Conservation (phyloP, 2,888 invertebrate species). For the Andrena dorsata region DNA sequence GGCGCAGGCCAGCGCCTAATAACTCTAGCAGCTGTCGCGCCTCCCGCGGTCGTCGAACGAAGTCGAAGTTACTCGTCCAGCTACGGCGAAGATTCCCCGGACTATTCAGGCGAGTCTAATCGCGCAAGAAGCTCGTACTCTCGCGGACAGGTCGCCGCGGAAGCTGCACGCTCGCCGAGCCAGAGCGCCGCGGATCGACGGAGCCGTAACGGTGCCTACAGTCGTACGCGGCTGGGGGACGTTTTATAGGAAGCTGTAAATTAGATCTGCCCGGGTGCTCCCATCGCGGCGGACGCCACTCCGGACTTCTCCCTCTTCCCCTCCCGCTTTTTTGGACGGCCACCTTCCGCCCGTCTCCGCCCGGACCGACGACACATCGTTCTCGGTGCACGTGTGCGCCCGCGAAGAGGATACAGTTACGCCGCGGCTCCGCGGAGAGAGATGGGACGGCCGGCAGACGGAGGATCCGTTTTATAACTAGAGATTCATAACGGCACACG, state of each 20-base stretch:
- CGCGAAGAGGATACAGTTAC: slow-evolving; percentile 80
- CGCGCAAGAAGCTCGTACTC: slow-evolving; percentile 19
- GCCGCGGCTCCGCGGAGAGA: slow-evolving; percentile 66
- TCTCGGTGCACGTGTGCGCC: slow-evolving; percentile 65
- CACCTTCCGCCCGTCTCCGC: slow-evolving; percentile 25
- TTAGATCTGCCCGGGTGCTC: slow-evolving; percentile 24
- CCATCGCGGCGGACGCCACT: slow-evolving; percentile 41
- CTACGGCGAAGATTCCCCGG: neutral
- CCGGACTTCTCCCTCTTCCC: slow-evolving; percentile 46
- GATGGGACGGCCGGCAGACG: slow-evolving; percentile 62
- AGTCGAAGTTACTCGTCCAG: slow-evolving; percentile 12
- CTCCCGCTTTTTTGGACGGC: slow-evolving; percentile 5
- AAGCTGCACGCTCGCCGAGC: slow-evolving; percentile 56
- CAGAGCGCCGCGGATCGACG: slow-evolving; percentile 60
- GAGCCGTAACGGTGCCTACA: slow-evolving; percentile 61
- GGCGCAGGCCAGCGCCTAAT: slow-evolving; percentile 10
- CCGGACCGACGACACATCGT: slow-evolving; percentile 21
- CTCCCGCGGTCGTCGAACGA: neutral
- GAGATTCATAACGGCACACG: slow-evolving; percentile 83
- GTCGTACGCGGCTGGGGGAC: slow-evolving; percentile 22
- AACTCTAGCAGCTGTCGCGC: slow-evolving; percentile 21
- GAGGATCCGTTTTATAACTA: slow-evolving; percentile 81
- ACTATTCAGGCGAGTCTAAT: slow-evolving; percentile 12
- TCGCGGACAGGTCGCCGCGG: slow-evolving; percentile 28
- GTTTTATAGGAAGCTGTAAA: slow-evolving; percentile 56